A percentile compares a stretch with the other conserved stretches of the same genome.
Evolutionary conservation across 2,113 vertebrate genomes (phyloP).

Genomic region (Jaculus jaculus): DNA sequence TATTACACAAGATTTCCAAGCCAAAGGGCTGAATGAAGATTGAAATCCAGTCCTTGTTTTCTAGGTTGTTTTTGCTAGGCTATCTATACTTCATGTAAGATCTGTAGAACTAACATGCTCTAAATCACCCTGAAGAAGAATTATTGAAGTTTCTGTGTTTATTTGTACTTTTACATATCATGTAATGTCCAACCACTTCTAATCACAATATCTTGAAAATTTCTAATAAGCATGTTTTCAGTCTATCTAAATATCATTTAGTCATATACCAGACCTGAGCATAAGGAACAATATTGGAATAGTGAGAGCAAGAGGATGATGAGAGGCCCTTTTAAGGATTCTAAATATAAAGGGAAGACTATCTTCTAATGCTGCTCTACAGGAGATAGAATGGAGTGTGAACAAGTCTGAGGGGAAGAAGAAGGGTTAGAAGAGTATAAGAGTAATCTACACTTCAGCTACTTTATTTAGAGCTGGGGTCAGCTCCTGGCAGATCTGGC

Average conservation of each 20-base stretch:
- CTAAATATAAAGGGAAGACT: not conserved
- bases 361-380: not conserved
- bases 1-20: not conserved
- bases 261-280: not conserved
- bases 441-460: not conserved
- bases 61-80: not conserved
- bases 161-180: not conserved
- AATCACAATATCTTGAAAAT: not conserved
- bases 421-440: not conserved
- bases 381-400: not conserved
- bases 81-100: not conserved
- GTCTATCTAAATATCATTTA: not conserved
- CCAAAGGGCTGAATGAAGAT: not conserved
- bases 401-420: not conserved
- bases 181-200: constrained; percentile 20
- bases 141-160: not conserved
- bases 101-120: not conserved
- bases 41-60: not conserved
- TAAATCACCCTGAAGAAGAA: not conserved
- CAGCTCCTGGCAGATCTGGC: not conserved
- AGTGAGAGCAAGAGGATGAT: not conserved
- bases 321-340: not conserved
- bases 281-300: not conserved
- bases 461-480: not conserved
- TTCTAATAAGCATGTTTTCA: not conserved